Base-by-base conservation (phyloP, 2,113 vertebrate genomes). In the Tragelaphus buxtoni region DNA sequence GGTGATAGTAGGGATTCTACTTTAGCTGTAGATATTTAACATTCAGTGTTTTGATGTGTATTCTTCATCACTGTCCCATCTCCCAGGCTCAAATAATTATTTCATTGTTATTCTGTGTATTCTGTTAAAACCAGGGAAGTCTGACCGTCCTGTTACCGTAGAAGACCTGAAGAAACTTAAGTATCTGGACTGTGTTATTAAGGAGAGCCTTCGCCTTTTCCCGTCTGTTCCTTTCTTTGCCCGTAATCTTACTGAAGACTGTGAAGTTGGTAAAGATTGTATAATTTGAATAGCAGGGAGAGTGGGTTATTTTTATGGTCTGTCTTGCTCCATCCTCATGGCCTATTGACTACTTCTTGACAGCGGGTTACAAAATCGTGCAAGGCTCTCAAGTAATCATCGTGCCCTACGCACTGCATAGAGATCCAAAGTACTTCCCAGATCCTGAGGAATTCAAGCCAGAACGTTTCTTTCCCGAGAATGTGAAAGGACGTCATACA, bases 201-300 rank as follows among this genome's bases (percentile, higher is more conserved):
- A 99, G 97, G 99, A 99, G 98, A 97, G 98, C 9, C 99, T 99
- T 95, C 98, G 99, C 4, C 88, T 99, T 82, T 99, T 98, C 77
- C 99, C 99, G 42, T 99, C 99, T 0, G 99, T 99, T 95, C 99
- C 99, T 1, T 95, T 99, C n/a, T 99, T 99, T 91, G 99, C 98
- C 30, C 99, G 99, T n/a, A 98, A 32, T 90, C 96, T 99, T 83
- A 98, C 95, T 65, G 99, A 99, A 90, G 99, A 99, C 83, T 99
- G 99, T 96, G 65, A 51, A 79, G 98, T 99, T 88, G 98, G 99
- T 99, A 98, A 98, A 99, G 97, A 56, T 84, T 56, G n/a, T 58
- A 4, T 24, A 28, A 22, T 12, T 9, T 47, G 26, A 51, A 18
- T 39, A 32, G 12, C 0, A n/a, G 32, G 55, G 24, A 84, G 14